Evolutionary conservation across 2,113 vertebrate genomes (phyloP), one percentile per base, ranked within the genome.

Genomic region (Candoia aspera): DNA sequence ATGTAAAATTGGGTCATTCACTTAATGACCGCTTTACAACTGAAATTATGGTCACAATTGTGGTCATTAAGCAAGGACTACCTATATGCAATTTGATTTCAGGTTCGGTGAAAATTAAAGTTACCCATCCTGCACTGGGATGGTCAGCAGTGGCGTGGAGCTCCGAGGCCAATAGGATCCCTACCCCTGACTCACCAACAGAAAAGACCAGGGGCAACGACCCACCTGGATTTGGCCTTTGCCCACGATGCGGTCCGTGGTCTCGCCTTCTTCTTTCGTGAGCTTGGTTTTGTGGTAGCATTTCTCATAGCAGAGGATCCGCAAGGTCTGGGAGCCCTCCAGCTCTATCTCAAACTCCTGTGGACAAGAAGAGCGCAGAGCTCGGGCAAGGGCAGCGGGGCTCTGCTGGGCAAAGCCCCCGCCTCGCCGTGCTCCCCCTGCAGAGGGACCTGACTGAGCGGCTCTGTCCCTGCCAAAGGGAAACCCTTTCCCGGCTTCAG

Each of bases 261-360:
- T 97, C 95, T 99, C 99, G 15, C 98, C 98, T 0, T 99, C 98
- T 84, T 99, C 99, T 97, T 98, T 99, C 97, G 97, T 92, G 92
- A 98, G 97, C 96, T 97, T 98, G 88, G 91, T 97, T 95, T 98
- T 99, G 96, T 96, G 98, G 97, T 99, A 99, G 94, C 98, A 98
- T 94, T 99, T 99, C 85, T 99, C 98, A 2, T 99, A 99, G 96
- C 99, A 99, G 92, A 99, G 97, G 91, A 99, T 97, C 95, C 99
- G 96, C 94, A 99, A 91, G 0, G 98, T 99, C 87, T 99, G 99
- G 0, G 99, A 99, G 90, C 99, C 99, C 95, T 99, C 99, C 94
- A 99, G 97, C 95, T 99, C 99, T 1, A 99, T 99, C 96, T 99
- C 99, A 93, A 99, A 99, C 96, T 99, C 99, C 99, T 99, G 92